Evolutionary conservation across 2,113 vertebrate species (phyloP).

Genomic region (Synchiropus splendidus): DNA sequence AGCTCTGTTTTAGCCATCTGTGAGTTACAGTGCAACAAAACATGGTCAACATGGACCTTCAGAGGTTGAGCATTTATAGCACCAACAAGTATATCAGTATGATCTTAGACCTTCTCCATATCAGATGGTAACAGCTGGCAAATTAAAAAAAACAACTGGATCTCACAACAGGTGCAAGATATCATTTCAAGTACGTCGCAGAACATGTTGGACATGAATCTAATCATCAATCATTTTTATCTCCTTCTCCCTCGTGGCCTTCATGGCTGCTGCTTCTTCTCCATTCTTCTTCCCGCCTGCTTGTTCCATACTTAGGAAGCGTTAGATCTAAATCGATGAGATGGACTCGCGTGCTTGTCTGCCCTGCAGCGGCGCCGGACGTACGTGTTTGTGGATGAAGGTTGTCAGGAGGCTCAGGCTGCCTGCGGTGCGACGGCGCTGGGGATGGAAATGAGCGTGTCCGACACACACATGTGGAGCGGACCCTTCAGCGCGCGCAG

Average conservation of each 20-base stretch:
- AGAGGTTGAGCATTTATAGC: no score
- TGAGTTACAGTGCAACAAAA: no score
- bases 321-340: slow-evolving; percentile 35
- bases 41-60: no score
- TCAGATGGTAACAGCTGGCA: no score
- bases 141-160: no score
- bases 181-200: no score
- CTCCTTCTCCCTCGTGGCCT: neutral
- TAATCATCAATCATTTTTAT: slow-evolving; percentile 7
- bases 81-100: no score
- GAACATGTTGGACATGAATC: slow-evolving; percentile 5
- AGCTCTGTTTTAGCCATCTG: no score
- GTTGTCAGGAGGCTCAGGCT: slow-evolving; percentile 19
- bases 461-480: slow-evolving; percentile 3
- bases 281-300: slow-evolving; percentile 3
- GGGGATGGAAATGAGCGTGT: neutral
- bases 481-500: no score
- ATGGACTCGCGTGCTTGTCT: slow-evolving; percentile 19
- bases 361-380: slow-evolving; percentile 6
- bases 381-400: slow-evolving; percentile 19
- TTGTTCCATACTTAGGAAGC: slow-evolving; percentile 21
- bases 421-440: slow-evolving; percentile 19
- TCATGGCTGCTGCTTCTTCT: neutral
- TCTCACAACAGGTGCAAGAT: no score
- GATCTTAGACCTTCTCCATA: no score